Conservation (phyloP, 2,113 vertebrate species). For the Donacobius atricapilla region DNA sequence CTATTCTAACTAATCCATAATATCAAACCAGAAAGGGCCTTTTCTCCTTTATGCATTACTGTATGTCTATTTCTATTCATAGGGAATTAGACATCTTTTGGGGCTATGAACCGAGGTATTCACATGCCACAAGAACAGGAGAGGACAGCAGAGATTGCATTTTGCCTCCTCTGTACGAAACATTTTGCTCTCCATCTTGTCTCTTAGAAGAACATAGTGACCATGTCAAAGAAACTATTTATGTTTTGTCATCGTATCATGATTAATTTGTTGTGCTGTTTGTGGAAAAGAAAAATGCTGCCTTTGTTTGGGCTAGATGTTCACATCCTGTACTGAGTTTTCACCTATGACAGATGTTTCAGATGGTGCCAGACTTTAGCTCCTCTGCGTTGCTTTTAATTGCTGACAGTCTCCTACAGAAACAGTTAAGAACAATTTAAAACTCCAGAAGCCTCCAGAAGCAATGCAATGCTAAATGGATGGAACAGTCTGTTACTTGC, state of each 20-base stretch:
- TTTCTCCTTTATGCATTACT: neutral
- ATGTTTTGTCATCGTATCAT: neutral
- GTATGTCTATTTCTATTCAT: fast-evolving
- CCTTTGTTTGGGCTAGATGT: neutral
- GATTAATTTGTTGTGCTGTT: neutral
- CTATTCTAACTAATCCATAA: neutral
- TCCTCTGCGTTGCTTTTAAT: neutral
- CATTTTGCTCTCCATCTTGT: neutral
- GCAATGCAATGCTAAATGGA: neutral
- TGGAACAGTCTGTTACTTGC: slow-evolving; percentile 8
- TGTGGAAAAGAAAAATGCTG: neutral
- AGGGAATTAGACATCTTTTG: neutral
- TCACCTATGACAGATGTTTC: neutral
- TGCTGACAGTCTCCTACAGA: neutral
- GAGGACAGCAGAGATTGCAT: neutral
- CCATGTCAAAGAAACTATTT: neutral
- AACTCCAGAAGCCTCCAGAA: neutral
- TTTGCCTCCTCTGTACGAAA: neutral
- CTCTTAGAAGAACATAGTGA: neutral
- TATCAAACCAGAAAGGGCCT: neutral
- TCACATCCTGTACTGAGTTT: neutral
- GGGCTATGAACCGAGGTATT: neutral
- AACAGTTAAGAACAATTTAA: neutral
- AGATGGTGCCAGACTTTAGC: neutral
- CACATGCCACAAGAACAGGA: neutral